phyloP scores from a whole-genome alignment of 37 sponge, comb jelly and placozoan genomes.

The Spongilla lacustris region DNA sequence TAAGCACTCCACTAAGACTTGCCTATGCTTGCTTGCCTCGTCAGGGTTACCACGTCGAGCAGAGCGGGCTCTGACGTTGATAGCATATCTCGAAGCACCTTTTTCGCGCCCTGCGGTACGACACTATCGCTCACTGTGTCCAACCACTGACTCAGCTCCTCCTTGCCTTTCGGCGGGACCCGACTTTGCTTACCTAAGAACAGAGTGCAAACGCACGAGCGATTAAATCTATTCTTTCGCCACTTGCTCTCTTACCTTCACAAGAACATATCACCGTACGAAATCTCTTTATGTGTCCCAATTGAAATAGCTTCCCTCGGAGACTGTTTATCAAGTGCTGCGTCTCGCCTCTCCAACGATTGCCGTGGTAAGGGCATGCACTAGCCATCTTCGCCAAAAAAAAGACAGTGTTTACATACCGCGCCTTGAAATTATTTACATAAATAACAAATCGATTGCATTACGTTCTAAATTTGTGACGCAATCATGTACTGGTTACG shows the following conservation, averaged over 20 bases:
- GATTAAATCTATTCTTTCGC: no score
- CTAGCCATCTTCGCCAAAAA: neutral
- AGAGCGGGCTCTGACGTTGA: neutral
- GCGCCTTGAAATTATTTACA: no score
- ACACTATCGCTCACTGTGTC: neutral
- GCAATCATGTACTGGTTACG: no score
- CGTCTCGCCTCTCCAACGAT: conserved; percentile 23
- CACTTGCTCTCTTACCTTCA: neutral
- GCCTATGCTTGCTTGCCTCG: neutral
- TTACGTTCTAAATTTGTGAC: no score
- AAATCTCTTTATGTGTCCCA: neutral
- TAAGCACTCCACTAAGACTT: neutral
- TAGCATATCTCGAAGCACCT: neutral
- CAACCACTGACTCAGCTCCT: neutral
- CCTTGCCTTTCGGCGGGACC: neutral
- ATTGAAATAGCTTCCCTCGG: neutral
- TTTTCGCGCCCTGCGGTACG: neutral
- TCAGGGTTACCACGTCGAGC: neutral
- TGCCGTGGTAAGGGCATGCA: conserved; percentile 9
- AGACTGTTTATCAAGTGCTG: conserved; percentile 11
- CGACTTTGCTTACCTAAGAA: neutral
- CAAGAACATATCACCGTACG: conserved; percentile 3
- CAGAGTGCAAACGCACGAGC: neutral
- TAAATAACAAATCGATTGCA: no score
- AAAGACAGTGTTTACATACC: no score